Evolutionary conservation across 2,888 invertebrate genomes (phyloP), one percentile per base, ranked within the genome.

Genomic region (Eudasyphora cyanicolor): DNA sequence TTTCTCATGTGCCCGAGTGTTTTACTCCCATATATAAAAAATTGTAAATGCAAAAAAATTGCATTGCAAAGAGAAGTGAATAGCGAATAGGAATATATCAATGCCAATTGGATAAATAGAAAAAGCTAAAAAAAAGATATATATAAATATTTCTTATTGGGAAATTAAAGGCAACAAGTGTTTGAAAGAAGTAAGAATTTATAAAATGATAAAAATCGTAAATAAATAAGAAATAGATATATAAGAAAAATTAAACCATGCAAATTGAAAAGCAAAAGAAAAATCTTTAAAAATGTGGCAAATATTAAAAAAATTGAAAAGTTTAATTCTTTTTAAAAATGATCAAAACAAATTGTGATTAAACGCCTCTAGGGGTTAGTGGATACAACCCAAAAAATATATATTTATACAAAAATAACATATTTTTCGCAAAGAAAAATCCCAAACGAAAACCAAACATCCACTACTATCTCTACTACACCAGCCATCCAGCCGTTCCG

Each of bases 101-200:
- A 90, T 87, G 88, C 88, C 89, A 90, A 89, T 89, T 88, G 90
- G 88, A 87, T 89, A 88, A 90, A 67, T 24, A 7, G 2, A 67
- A n/a, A n/a, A 60, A 29, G 60, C 32, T 21, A 24, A 62, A 19
- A 73, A 38, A 35, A n/a, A 49, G 12, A 42, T 42, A 57, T 27
- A 67, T 67, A 62, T 10, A 27, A 73, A 71, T 89, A 88, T 89
- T 88, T 88, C 89, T 88, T 89, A 86, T 88, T 87, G 88, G 87
- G 87, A 74, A 67, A 67, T 42, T 29, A 6, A 3, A 14, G 8
- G 24, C 24, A 57, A 57, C 57, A 57, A 57, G 57, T 57, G 51
- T 70, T n/a, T 70, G 49, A n/a, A 42, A 14, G n/a, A 32, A 51
- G 12, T 1, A 27, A 17, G 49, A 27, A 17, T 49, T 24, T 38